Conservation (phyloP, 2,888 invertebrate genomes). For the Trisateles emortualis region DNA sequence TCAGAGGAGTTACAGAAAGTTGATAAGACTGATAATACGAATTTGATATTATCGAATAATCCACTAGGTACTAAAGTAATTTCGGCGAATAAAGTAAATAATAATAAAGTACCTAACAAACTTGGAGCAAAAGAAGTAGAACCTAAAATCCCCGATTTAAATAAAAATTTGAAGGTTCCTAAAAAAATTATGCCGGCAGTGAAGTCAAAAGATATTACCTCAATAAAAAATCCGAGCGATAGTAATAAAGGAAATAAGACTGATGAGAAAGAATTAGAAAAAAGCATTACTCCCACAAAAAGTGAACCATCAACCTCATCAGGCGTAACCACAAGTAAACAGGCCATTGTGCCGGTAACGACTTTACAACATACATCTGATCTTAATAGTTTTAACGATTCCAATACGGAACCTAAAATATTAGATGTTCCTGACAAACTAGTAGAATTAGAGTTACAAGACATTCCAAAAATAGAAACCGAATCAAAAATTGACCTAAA, state of each 20-base stretch:
- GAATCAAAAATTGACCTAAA: constrained; percentile 37
- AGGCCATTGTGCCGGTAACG: not conserved
- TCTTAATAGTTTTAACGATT: constrained; percentile 2
- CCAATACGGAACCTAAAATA: constrained; percentile 9
- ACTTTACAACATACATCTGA: not conserved
- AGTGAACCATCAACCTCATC: constrained; percentile 13
- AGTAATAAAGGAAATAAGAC: constrained; percentile 20
- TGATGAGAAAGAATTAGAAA: constrained; percentile 14
- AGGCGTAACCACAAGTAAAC: constrained; percentile 3
- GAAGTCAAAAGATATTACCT: constrained; percentile 12
- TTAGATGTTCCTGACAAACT: constrained; percentile 28
- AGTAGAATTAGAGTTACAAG: constrained; percentile 52
- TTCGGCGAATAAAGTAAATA: constrained; percentile 12
- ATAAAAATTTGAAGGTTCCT: constrained; percentile 13
- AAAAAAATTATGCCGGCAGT: constrained; percentile 19
- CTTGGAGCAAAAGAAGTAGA: constrained; percentile 16
- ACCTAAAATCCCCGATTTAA: constrained; percentile 6
- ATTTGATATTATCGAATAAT: not conserved
- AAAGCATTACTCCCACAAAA: not conserved
- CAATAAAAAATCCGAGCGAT: constrained; percentile 3
- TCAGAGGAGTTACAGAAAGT: not conserved
- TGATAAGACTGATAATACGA: constrained; percentile 14
- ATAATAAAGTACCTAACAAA: constrained; percentile 24
- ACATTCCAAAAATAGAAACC: constrained; percentile 68
- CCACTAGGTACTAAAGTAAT: constrained; percentile 6